Conservation (phyloP, 1,140 invertebrate species). For the Polyergus mexicanus region DNA sequence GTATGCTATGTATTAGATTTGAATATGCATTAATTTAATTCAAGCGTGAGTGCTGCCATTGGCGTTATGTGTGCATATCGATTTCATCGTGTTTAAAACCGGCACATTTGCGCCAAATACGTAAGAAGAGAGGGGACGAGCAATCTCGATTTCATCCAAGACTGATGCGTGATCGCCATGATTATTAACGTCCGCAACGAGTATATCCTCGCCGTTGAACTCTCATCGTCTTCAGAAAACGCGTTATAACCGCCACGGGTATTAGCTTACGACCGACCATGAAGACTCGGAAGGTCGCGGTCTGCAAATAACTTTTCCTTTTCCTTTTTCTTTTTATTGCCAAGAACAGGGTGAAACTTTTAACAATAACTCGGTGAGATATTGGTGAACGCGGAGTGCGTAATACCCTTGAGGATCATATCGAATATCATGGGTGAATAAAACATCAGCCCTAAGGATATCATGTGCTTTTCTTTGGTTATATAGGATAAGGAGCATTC, state of each 20-base stretch:
- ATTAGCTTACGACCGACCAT: constrained; percentile 46
- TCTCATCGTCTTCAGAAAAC: constrained; percentile 37
- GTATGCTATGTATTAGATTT: not conserved
- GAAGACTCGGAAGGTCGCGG: constrained; percentile 34
- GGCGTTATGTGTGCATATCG: not conserved
- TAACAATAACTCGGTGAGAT: constrained; percentile 29
- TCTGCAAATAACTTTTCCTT: constrained; percentile 29
- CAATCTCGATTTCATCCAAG: not conserved
- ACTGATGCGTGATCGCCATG: constrained; percentile 18
- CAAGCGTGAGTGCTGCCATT: not conserved
- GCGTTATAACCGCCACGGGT: constrained; percentile 40
- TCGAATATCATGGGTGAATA: constrained; percentile 12
- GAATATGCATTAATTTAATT: not conserved
- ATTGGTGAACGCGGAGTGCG: constrained; percentile 8
- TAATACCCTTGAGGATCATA: constrained; percentile 26
- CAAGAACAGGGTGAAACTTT: not conserved
- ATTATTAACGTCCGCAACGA: constrained; percentile 23
- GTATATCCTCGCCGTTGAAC: constrained; percentile 39
- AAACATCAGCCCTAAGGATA: not conserved
- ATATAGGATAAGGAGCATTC: not conserved
- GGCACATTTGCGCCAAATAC: not conserved
- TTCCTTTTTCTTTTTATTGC: constrained; percentile 38
- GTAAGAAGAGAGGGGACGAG: not conserved
- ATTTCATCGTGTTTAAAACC: constrained; percentile 20
- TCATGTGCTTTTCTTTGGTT: not conserved